Evolutionary conservation across 1,140 invertebrate species (phyloP), one percentile per base, ranked within the genome.

Genomic region (Spodoptera litura): DNA sequence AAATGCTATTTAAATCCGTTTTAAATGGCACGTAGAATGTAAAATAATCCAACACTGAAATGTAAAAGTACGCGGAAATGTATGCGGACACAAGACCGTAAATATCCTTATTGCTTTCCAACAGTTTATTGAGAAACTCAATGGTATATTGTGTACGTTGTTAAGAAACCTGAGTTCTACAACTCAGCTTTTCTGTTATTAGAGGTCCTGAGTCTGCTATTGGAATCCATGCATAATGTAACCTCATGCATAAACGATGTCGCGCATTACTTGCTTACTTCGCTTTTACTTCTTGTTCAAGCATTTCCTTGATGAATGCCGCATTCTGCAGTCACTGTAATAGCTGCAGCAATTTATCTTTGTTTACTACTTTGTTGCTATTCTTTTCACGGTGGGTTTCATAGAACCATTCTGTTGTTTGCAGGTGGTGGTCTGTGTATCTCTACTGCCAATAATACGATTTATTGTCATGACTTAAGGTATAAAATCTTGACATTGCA

Each of bases 221-320:
- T 86, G 88, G 87, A 86, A 88, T 88, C 85, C 89, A 90, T 92
- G 86, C 87, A 92, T 92, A 92, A 93, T 91, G 87, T 81, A 87
- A 78, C 73, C 88, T 89, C 90, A 88, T 91, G 83, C 88, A 91
- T 93, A 91, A 81, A 86, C 82, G 87, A 87, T 87, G 85, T 86
- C 83, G 85, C 85, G 81, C 85, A 85, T 87, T 86, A 86, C 83
- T 90, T 77, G 83, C 82, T 75, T 79, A 76, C 83, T 82, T 84
- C 77, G 82, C 80, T 86, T 88, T 84, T 85, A 83, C 85, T 78
- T 86, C 82, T 84, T 86, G 82, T 88, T 81, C 59, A 66, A 87
- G 78, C 78, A 83, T 82, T 84, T 84, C 80, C 73, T 64, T 83
- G 79, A 84, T 78, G 73, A 78, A 83, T 79, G 72, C 77, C 68